These are phyloP conservation scores for Mnemiopsis leidyi DNA, from an alignment of 37 sponge, comb jelly and placozoan genomes.

Conservation along the genomic window DNA sequence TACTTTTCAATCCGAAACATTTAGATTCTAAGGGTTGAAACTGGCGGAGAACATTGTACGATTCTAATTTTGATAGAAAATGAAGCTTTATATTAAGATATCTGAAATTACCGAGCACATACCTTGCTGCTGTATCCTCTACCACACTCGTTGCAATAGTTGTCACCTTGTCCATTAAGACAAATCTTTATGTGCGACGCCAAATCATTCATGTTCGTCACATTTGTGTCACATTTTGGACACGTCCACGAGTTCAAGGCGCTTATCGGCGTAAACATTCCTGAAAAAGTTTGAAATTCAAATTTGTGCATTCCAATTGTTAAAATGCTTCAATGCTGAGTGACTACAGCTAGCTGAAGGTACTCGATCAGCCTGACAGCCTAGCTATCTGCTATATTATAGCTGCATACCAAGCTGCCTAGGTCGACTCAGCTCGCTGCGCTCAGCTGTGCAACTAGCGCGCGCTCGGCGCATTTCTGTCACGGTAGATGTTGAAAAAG, in stretches of 20 bases:
- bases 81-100: not conserved
- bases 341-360: too few species aligned
- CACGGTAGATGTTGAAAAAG: not conserved
- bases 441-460: too few species aligned
- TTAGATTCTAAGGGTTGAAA: too few species aligned
- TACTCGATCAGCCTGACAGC: too few species aligned
- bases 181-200: conserved; percentile 41
- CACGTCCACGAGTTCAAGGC: conserved; percentile 42
- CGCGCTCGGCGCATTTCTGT: conserved; percentile 12
- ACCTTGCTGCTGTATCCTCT: conserved; percentile 61
- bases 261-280: conserved; percentile 55
- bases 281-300: conserved; percentile 14
- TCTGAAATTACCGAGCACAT: not conserved
- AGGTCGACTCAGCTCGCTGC: too few species aligned
- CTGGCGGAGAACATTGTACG: too few species aligned
- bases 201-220: conserved; percentile 13
- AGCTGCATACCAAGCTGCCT: too few species aligned
- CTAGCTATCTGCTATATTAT: too few species aligned
- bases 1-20: too few species aligned
- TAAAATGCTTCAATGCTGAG: too few species aligned
- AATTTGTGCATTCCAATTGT: too few species aligned
- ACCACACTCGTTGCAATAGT: conserved; percentile 60
- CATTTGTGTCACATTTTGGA: conserved; percentile 34
- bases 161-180: conserved; percentile 33
- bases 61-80: not conserved